Evolutionary conservation across 2,888 invertebrate species (phyloP), one percentile per base, ranked within the genome.

Genomic region (Erpobdella octoculata): DNA sequence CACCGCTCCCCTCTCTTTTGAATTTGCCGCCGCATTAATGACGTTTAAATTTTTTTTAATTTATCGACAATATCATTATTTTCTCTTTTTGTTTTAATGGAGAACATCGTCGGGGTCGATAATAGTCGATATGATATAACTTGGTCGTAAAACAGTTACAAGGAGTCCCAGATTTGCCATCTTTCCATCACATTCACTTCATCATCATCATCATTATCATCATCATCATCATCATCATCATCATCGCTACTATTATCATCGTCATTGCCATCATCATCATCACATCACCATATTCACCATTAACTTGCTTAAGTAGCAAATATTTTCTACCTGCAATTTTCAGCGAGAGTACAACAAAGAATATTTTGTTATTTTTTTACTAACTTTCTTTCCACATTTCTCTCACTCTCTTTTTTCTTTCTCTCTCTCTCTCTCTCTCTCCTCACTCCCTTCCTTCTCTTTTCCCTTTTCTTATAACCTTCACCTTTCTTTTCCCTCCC

Each of bases 391-490:
- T n/a, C n/a, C n/a, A n/a, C n/a, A n/a, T n/a, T n/a, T 41, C 12
- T 41, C 46, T 41, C 46, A 15, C n/a, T 41, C n/a, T 41, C 46
- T 41, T 41, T 12, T 41, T 41, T 41, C 46, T 15, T 15, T 41
- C 46, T 41, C 46, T 41, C 46, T 41, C 46, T 41, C 46, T 41
- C 46, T 41, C 46, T 41, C 46, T 41, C 46, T 41, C 46, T 61
- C 61, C 18, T 33, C 28, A 21, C 3, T 61, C 31, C 61, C 4
- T 33, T 61, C 61, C 4, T 31, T 61, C 61, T 18, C 28, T 33
- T 31, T 4, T 12, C 12, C 61, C 18, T 18, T 28, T 28, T 61
- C 25, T 8, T 31, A 21, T 58, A n/a, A n/a, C n/a, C n/a, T 4
- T 12, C 12, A 21, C 18, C n/a, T 28, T 28, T 61, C 25, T 8